Evolutionary conservation across 2,113 vertebrate species (phyloP), one percentile per base, ranked within the genome.

Genomic region (Baryphthengus martii): DNA sequence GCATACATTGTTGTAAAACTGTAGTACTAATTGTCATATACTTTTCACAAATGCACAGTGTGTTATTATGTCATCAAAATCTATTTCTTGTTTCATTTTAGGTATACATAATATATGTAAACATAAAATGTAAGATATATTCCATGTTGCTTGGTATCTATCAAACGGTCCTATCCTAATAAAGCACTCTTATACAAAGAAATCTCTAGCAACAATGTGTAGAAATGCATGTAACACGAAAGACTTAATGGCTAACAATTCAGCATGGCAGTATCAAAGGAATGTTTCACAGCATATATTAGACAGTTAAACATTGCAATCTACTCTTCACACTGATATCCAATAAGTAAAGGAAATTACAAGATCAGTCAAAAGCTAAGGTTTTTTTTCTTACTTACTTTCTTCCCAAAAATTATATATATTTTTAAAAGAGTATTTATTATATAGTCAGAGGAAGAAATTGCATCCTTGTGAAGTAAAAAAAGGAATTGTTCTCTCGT

Each of bases 231-330:
- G 50, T 66, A 85, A 88, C 96, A 68, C 61, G 74, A 94, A 96
- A 96, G 83, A 45, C 55, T 89, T 96, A 97, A 97, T 96, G 90
- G 79, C 59, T 96, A 96, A 97, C 80, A 93, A 94, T 96, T 97
- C 88, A 94, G 45, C 33, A 74, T 85, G 86, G 75, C 80, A 93
- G 17, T 94, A 96, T 95, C 91, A 33, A 70, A 67, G 89, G 95
- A 97, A 96, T 96, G 44, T 94, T 97, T 96, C 84, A 96, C 77
- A 88, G 88, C 65, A 85, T 94, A 84, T 96, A 97, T 96, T 96
- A 96, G 73, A 95, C 61, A 96, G 83, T 94, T 96, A 97, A 97
- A 94, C 78, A 97, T 90, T 82, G 88, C 80, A 97, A 94, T 97
- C 96, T 96, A 58, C 31, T 92, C 66, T 95, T 96, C 86, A 90